These are phyloP conservation scores for Nasonia oneida DNA, from an alignment of 2,888 invertebrate genomes.

Conservation along the genomic window DNA sequence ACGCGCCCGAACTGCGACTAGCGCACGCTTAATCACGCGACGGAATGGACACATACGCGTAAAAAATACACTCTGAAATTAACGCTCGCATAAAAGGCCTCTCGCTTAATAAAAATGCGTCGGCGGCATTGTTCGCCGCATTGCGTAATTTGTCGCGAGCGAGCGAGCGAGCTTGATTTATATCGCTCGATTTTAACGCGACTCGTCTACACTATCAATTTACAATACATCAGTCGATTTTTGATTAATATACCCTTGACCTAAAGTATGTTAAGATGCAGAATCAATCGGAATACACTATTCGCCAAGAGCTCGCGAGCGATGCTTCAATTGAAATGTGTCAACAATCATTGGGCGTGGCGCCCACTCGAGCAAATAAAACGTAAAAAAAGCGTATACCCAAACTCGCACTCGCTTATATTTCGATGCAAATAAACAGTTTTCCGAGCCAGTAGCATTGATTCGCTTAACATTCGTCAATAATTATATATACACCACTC, in stretches of 20 bases:
- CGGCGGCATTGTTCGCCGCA: slow-evolving; percentile 16
- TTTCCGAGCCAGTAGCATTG: neutral
- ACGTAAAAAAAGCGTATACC: neutral
- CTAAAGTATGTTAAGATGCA: neutral
- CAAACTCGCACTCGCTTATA: neutral
- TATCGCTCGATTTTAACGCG: slow-evolving; percentile 11
- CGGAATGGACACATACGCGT: slow-evolving; percentile 29
- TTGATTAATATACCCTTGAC: neutral
- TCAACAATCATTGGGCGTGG: neutral
- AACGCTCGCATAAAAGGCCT: slow-evolving; percentile 33
- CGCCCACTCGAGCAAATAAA: neutral
- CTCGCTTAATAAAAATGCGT: slow-evolving; percentile 37
- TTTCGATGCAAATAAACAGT: neutral
- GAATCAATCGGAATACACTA: neutral
- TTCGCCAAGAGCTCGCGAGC: neutral
- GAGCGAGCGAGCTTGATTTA: slow-evolving; percentile 33
- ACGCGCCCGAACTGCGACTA: neutral
- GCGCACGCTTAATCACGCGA: slow-evolving; percentile 49
- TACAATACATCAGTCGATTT: too few species aligned
- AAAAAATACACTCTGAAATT: slow-evolving; percentile 55
- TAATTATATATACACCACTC: neutral
- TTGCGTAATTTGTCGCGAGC: slow-evolving; percentile 49
- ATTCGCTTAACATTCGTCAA: neutral
- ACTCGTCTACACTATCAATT: neutral
- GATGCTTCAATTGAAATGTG: neutral